Evolutionary conservation across 2,113 vertebrate genomes (phyloP).

Genomic region (Tenebrosternarchus preto): DNA sequence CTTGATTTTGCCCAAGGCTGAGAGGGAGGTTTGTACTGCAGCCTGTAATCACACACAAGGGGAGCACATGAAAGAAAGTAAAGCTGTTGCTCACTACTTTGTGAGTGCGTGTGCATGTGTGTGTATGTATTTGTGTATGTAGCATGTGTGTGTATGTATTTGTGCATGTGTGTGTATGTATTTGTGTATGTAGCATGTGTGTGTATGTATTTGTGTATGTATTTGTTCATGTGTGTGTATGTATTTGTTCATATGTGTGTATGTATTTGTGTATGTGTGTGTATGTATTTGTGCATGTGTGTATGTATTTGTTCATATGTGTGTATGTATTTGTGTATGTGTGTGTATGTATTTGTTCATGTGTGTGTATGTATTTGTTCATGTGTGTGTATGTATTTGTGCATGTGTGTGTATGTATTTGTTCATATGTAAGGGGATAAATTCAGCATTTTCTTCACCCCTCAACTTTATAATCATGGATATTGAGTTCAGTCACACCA

Average conservation of each 20-base stretch:
- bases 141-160: slow-evolving; percentile 16
- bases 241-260: too few species aligned
- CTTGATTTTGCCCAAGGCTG: slow-evolving; percentile 58
- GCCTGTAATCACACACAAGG: slow-evolving; percentile 63
- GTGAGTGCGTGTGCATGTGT: slow-evolving; percentile 2
- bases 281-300: too few species aligned
- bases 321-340: background rate
- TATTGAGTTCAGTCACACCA: background rate
- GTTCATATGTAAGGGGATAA: slow-evolving; percentile 13
- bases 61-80: slow-evolving; percentile 53
- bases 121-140: background rate
- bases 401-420: background rate
- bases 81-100: background rate
- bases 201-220: too few species aligned
- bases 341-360: too few species aligned
- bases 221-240: too few species aligned
- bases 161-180: too few species aligned
- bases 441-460: background rate
- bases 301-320: too few species aligned
- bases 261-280: background rate
- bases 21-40: slow-evolving; percentile 61
- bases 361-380: too few species aligned
- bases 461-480: background rate
- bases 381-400: background rate
- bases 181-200: background rate